phyloP scores from a whole-genome alignment of 2,888 invertebrate species.

The Macrosiphum euphorbiae region DNA sequence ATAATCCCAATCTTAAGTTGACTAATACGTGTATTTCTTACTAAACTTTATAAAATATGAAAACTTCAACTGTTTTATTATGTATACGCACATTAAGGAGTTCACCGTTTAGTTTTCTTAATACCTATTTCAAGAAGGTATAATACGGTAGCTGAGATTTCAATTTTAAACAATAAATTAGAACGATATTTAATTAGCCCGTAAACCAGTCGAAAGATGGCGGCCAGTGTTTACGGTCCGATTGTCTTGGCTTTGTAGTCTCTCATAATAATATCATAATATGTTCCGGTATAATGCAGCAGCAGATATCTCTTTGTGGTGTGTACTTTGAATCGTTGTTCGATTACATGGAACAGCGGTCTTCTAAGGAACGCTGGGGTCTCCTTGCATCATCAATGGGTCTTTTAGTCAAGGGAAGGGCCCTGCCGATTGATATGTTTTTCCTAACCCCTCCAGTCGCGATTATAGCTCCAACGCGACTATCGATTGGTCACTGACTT shows the following conservation, averaged over 20 bases:
- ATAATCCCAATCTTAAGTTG: neutral
- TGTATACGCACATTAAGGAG: neutral
- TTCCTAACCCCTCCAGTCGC: constrained; percentile 40
- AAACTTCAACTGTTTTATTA: neutral
- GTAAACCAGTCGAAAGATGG: constrained; percentile 59
- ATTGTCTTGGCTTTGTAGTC: constrained; percentile 63
- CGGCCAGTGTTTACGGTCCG: constrained; percentile 56
- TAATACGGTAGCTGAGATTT: neutral
- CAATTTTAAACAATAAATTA: constrained; percentile 10
- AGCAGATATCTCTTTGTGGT: constrained; percentile 55
- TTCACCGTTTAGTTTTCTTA: neutral
- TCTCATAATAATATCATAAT: constrained; percentile 64
- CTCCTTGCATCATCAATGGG: constrained; percentile 61
- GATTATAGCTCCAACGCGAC: constrained; percentile 46
- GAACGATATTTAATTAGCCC: constrained; percentile 51
- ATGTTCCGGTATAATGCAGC: constrained; percentile 61
- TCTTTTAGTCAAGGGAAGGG: constrained; percentile 59
- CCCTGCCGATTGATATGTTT: constrained; percentile 63
- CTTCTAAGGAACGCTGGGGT: constrained; percentile 55
- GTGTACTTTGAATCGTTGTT: constrained; percentile 64
- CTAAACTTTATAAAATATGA: neutral
- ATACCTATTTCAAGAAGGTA: neutral
- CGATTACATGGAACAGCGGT: constrained; percentile 65
- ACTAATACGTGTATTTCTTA: neutral
- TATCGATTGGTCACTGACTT: constrained; percentile 64